Evolutionary conservation across 2,113 vertebrate species (phyloP).

Genomic region (Psophia crepitans): DNA sequence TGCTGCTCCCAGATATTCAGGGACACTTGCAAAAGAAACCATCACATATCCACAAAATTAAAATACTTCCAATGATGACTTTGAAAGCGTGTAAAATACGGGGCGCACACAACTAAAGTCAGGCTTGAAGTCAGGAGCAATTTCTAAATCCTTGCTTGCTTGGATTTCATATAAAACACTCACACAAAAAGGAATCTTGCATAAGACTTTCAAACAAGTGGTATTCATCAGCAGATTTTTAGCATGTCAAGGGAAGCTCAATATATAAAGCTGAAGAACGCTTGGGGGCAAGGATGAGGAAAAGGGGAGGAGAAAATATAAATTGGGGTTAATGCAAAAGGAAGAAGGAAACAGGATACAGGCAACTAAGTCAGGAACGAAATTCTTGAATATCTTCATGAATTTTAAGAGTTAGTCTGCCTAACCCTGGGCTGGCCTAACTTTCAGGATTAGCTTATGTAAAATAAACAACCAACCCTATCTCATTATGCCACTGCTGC

Average conservation of each 20-base stretch:
- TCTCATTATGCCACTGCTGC: not conserved
- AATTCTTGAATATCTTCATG: not conserved
- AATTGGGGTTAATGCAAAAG: not conserved
- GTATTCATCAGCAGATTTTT: conserved; percentile 27
- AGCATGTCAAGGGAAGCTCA: conserved; percentile 9
- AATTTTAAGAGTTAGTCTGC: not conserved
- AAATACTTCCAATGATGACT: not conserved
- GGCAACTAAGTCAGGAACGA: not conserved
- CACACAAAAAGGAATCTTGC: not conserved
- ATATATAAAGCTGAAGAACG: conserved; percentile 6
- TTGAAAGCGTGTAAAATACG: not conserved
- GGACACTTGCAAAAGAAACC: not conserved
- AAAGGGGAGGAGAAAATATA: not conserved
- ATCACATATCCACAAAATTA: fast-evolving
- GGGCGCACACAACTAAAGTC: not conserved
- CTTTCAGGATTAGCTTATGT: not conserved
- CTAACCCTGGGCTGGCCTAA: not conserved
- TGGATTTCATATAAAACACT: not conserved
- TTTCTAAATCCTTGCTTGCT: conserved; percentile 9
- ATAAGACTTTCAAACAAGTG: conserved; percentile 33
- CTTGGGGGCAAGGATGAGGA: not conserved
- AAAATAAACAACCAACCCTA: not conserved
- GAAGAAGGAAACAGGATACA: not conserved
- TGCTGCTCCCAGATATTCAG: not conserved
- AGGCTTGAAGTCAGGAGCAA: not conserved